These are phyloP conservation scores for Anaspis maculata DNA, from an alignment of 2,888 invertebrate species.

Conservation along the genomic window DNA sequence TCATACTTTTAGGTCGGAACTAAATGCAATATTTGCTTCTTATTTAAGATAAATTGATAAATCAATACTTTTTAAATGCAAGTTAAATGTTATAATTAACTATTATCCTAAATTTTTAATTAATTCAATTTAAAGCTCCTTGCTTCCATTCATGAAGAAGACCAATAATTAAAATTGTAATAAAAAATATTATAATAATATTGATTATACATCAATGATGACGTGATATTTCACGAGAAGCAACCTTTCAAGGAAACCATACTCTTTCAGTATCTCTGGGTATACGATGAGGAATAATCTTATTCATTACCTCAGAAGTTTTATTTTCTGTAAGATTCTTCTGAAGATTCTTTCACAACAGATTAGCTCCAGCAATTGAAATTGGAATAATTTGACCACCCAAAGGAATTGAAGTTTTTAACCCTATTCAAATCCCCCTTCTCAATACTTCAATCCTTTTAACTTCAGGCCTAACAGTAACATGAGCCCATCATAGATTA, in stretches of 20 bases:
- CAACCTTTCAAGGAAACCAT: conserved; percentile 54
- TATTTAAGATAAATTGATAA: conserved; percentile 41
- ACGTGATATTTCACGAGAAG: conserved; percentile 58
- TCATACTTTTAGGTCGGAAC: conserved; percentile 47
- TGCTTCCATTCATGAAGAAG: conserved; percentile 50
- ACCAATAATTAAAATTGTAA: conserved; percentile 48
- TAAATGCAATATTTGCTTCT: conserved; percentile 46
- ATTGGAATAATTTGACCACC: too few relatives aligned
- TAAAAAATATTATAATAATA: conserved; percentile 32
- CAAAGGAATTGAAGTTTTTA: too few relatives aligned
- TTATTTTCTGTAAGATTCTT: too few relatives aligned
- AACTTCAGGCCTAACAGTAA: too few relatives aligned
- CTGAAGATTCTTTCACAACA: too few relatives aligned
- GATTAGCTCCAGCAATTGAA: too few relatives aligned
- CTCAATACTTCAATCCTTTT: too few relatives aligned
- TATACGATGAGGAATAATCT: too few relatives aligned
- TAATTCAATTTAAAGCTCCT: conserved; percentile 52
- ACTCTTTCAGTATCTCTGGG: conserved; percentile 44
- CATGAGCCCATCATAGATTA: too few relatives aligned
- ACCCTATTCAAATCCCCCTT: too few relatives aligned
- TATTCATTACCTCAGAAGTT: too few relatives aligned
- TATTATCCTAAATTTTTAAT: conserved; percentile 39
- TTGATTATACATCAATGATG: conserved; percentile 68
- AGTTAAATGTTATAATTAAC: conserved; percentile 44
- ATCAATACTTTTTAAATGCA: conserved; percentile 43